Evolutionary conservation across 2,888 invertebrate genomes (phyloP).

Genomic region (Villa cingulata): DNA sequence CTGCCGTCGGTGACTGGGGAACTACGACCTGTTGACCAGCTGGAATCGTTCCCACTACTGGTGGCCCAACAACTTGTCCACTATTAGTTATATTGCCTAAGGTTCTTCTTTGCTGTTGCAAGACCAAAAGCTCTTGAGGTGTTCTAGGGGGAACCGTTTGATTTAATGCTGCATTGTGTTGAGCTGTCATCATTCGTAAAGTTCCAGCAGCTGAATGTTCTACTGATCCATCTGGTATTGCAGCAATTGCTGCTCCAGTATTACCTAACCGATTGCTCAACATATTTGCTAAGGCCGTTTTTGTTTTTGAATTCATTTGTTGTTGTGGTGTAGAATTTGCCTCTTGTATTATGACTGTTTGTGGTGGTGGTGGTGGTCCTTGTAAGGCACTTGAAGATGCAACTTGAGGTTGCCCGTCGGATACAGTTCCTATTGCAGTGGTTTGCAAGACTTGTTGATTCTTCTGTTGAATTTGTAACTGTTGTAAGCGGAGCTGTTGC

Average conservation of each 20-base stretch:
- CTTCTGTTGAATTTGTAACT: conserved; percentile 24
- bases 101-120: conserved; percentile 41
- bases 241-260: conserved; percentile 33
- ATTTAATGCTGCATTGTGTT: conserved; percentile 52
- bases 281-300: conserved; percentile 92
- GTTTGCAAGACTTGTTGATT: conserved; percentile 15
- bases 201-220: conserved; percentile 57
- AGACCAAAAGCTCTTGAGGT: conserved; percentile 41
- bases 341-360: conserved; percentile 11
- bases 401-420: conserved; percentile 2
- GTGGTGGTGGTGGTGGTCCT: conserved; percentile 2
- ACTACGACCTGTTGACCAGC: conserved; percentile 16
- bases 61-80: conserved; percentile 21
- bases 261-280: conserved; percentile 63
- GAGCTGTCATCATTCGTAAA: conserved; percentile 68
- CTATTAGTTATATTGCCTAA: conserved; percentile 42
- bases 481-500: conserved; percentile 19
- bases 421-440: conserved; percentile 19
- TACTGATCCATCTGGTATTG: conserved; percentile 3
- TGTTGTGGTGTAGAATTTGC: conserved; percentile 26
- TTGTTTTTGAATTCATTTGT: conserved; percentile 78
- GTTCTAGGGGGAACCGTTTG: conserved; percentile 30
- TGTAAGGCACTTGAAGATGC: conserved; percentile 2
- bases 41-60: conserved; percentile 21
- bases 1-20: conserved; percentile 18